Conservation (phyloP, 2,797 vertebrate genomes). For the Fistularia tabacaria region DNA sequence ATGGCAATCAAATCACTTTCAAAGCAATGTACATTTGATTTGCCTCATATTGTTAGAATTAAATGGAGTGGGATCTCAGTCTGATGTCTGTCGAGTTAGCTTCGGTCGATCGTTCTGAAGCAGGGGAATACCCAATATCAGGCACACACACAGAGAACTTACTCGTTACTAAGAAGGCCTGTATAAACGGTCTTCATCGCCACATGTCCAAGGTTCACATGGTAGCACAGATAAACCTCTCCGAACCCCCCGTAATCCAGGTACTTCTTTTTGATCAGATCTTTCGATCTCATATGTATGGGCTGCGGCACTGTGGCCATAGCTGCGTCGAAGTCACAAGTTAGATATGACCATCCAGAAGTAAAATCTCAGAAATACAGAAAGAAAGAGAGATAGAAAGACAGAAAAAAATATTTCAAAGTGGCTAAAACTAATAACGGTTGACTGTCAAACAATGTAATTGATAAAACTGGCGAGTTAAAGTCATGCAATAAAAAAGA, state of each 20-base stretch:
- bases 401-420: neutral
- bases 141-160: constrained; percentile 58
- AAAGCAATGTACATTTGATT: too few species aligned
- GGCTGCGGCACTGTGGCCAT: constrained; percentile 76
- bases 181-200: constrained; percentile 91
- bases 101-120: too few species aligned
- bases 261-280: constrained; percentile 75
- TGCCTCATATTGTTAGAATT: too few species aligned
- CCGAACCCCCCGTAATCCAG: constrained; percentile 90
- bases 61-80: too few species aligned
- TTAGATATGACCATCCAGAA: neutral
- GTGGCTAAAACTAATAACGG: too few species aligned
- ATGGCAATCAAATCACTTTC: too few species aligned
- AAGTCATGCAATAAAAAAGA: too few species aligned
- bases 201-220: constrained; percentile 84
- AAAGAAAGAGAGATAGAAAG: neutral
- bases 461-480: too few species aligned
- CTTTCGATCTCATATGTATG: constrained; percentile 79
- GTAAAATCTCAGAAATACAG: neutral
- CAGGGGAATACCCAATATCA: constrained; percentile 47
- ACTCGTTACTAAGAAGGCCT: constrained; percentile 82
- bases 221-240: constrained; percentile 86
- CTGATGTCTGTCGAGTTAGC: too few species aligned
- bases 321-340: constrained; percentile 3
- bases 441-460: too few species aligned